These are phyloP conservation scores for Gallinago stenura DNA, from an alignment of 2,797 vertebrate genomes.

Conservation along the genomic window DNA sequence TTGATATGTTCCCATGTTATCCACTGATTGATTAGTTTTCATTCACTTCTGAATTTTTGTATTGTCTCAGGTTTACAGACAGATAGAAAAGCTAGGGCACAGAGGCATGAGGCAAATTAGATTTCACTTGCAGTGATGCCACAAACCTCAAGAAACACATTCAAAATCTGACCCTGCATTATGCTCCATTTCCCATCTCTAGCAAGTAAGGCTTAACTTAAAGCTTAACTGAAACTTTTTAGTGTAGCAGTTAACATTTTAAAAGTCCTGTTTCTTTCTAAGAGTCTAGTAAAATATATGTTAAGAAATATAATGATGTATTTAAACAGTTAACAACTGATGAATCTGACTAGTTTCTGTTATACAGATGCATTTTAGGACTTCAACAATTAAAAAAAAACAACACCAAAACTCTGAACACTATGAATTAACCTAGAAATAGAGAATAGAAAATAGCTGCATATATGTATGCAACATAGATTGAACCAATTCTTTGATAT, in stretches of 20 bases:
- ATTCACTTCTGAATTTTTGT: not conserved
- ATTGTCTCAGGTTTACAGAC: not conserved
- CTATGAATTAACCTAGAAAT: not conserved
- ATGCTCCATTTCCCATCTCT: not conserved
- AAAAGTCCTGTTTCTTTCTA: not conserved
- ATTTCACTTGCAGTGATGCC: not conserved
- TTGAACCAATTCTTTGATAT: not conserved
- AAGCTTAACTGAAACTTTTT: not conserved
- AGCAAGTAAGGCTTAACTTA: not conserved
- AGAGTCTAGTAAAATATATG: not conserved
- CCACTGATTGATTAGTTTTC: not conserved
- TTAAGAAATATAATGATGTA: not conserved
- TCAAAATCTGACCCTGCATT: not conserved
- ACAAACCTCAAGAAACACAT: not conserved
- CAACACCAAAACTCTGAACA: accelerated
- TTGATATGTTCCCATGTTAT: accelerated
- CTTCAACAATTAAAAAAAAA: not conserved
- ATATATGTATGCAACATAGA: not conserved
- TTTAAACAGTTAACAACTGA: not conserved
- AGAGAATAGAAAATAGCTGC: not conserved
- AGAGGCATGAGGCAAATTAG: not conserved
- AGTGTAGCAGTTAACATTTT: not conserved
- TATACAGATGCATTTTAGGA: not conserved
- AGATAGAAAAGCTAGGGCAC: not conserved
- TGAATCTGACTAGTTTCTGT: not conserved